Percentiles rank a stretch among this genome's conserved stretches.
These are phyloP conservation scores for Polydrusus tereticollis DNA, from an alignment of 2,888 invertebrate species.

Conservation along the genomic window DNA sequence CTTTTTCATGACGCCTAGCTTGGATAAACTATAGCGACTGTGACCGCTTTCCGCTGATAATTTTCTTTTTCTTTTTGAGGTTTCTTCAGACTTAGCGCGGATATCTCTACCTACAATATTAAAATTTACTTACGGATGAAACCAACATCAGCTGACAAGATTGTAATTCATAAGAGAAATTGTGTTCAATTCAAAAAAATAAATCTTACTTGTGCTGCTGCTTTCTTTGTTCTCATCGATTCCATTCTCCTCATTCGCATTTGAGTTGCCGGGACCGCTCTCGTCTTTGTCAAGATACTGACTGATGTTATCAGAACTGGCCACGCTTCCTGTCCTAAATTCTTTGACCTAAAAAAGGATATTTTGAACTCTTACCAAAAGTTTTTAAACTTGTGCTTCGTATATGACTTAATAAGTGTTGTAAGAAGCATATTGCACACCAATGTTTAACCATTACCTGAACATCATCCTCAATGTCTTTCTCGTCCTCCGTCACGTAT, in stretches of 20 bases:
- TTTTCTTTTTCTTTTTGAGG: slow-evolving; percentile 55
- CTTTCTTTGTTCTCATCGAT: background rate
- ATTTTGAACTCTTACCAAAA: too few species aligned
- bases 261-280: slow-evolving; percentile 20
- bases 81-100: slow-evolving; percentile 52
- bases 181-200: too few species aligned
- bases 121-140: too few species aligned
- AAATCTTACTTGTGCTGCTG: background rate
- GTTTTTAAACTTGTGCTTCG: slow-evolving; percentile 46
- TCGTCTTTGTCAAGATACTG: slow-evolving; percentile 66
- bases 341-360: slow-evolving; percentile 35
- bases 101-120: slow-evolving; percentile 37
- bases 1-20: slow-evolving; percentile 56
- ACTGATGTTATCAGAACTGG: slow-evolving; percentile 65
- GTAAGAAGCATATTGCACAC: background rate
- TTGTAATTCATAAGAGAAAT: too few species aligned
- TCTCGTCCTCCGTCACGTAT: slow-evolving; percentile 29
- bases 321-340: slow-evolving; percentile 59
- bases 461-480: slow-evolving; percentile 47
- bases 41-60: slow-evolving; percentile 59
- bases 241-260: background rate
- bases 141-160: too few species aligned
- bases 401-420: background rate
- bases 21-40: slow-evolving; percentile 58
- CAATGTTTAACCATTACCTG: slow-evolving; percentile 10